Conservation (phyloP, 1,140 invertebrate genomes). For the Galendromus occidentalis region DNA sequence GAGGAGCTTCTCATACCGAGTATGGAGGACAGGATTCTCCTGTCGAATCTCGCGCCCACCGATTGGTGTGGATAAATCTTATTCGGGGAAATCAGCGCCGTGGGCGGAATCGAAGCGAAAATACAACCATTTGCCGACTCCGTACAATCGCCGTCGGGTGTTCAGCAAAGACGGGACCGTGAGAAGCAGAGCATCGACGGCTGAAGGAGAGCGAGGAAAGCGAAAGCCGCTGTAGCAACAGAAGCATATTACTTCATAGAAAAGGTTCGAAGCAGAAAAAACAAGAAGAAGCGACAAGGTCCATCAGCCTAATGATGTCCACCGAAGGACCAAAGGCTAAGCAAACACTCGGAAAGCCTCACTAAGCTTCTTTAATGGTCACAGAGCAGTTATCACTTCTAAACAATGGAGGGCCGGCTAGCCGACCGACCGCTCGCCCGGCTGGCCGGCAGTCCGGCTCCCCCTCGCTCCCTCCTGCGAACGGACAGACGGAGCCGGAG, state of each 20-base stretch:
- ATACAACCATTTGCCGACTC: too few species aligned
- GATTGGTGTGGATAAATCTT: too few species aligned
- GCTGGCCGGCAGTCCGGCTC: neutral
- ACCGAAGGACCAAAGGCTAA: conserved; percentile 5
- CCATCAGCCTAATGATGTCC: conserved; percentile 9
- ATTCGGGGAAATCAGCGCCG: too few species aligned
- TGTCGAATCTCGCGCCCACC: too few species aligned
- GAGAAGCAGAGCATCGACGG: neutral
- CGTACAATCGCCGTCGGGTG: too few species aligned
- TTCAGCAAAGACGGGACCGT: too few species aligned
- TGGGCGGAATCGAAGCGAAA: too few species aligned
- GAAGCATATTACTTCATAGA: neutral
- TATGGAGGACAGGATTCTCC: too few species aligned
- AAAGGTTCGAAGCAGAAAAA: neutral
- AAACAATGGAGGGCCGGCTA: neutral
- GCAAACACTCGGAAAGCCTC: conserved; percentile 9
- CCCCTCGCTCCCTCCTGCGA: neutral
- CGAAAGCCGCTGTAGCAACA: neutral
- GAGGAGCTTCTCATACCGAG: neutral
- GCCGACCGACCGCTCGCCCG: neutral
- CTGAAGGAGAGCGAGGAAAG: neutral
- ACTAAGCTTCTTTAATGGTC: conserved; percentile 12
- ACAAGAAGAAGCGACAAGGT: neutral
- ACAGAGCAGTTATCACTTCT: conserved; percentile 11
- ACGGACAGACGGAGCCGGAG: too few species aligned